Evolutionary conservation across 2,113 vertebrate species (phyloP), one percentile per base, ranked within the genome.

Genomic region (Aspiorhynchus laticeps): DNA sequence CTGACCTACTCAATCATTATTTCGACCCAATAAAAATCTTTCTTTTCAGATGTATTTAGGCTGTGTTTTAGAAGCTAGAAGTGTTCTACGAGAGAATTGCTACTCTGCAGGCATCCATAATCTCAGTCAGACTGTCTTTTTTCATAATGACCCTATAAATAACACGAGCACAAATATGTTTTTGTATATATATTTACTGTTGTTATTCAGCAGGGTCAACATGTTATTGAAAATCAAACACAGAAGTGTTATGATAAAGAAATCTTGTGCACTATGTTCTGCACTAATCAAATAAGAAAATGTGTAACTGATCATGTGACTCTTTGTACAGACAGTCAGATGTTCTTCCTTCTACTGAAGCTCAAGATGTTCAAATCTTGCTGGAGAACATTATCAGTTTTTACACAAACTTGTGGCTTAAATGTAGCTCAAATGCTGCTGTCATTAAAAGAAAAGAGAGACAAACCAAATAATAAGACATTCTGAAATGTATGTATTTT

Each of bases 1-100:
- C 90, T 91, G 92, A 92, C 91, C 93, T 87, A 89, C 93, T 94
- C 92, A 92, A 93, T 94, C 93, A 94, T 93, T 93, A 92, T 85
- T 53, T 91, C 90, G 36, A 90, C 91, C 91, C 67, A 90, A 92
- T 93, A 93, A 95, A 95, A 93, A 92, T 8, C 83, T 48, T 69
- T 91, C 80, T 86, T 91, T 85, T 91, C 88, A 90, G 76, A 87
- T 87, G 73, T 88, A 83, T 93, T 92, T 91, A 87, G 76, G 83
- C 90, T 91, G 71, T 90, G 83, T 90, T 63, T 88, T 69, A 78
- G 89, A 88, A 86, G 88, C 86, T 91, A 86, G 87, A 88, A 85
- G 84, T 87, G 90, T 84, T 51, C 82, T 56, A 53, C 14, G 75
- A 84, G 92, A 91, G 89, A 93, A 87, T 84, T 88, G 85, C 69